Conservation (phyloP, 2,113 vertebrate genomes). For the Chascanopsetta lugubris region DNA sequence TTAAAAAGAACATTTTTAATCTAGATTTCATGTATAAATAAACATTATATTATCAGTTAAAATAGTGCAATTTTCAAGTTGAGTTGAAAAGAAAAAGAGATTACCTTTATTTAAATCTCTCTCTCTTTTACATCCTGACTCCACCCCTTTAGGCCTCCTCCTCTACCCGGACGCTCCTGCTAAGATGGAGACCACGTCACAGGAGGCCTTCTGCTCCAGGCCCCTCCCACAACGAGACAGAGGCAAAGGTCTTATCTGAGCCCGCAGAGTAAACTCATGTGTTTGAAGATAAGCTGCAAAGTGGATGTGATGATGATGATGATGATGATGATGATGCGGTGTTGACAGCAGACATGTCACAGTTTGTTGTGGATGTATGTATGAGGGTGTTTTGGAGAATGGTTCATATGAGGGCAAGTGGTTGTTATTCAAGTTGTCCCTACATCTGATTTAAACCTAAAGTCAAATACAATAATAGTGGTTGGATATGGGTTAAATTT, state of each 20-base stretch:
- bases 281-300: slow-evolving; percentile 10
- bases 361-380: neutral
- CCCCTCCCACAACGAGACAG: slow-evolving; percentile 31
- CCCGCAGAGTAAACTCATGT: slow-evolving; percentile 54
- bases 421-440: too few species aligned
- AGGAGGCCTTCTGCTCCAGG: slow-evolving; percentile 65
- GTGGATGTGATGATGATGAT: neutral
- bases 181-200: slow-evolving; percentile 76
- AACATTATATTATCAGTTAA: too few species aligned
- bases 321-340: neutral
- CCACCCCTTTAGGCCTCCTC: slow-evolving; percentile 71
- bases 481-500: too few species aligned
- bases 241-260: slow-evolving; percentile 64
- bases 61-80: too few species aligned
- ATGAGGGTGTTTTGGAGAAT: slow-evolving; percentile 4
- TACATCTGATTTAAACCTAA: too few species aligned
- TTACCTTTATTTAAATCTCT: too few species aligned
- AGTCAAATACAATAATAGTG: too few species aligned
- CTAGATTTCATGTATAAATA: too few species aligned
- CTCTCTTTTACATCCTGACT: neutral
- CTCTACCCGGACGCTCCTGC: slow-evolving; percentile 78
- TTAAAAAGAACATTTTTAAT: too few species aligned
- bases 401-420: neutral
- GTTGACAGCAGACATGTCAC: neutral
- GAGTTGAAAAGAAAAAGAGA: too few species aligned